Base-by-base conservation (phyloP, 2,113 vertebrate species). In the Daboia siamensis region DNA sequence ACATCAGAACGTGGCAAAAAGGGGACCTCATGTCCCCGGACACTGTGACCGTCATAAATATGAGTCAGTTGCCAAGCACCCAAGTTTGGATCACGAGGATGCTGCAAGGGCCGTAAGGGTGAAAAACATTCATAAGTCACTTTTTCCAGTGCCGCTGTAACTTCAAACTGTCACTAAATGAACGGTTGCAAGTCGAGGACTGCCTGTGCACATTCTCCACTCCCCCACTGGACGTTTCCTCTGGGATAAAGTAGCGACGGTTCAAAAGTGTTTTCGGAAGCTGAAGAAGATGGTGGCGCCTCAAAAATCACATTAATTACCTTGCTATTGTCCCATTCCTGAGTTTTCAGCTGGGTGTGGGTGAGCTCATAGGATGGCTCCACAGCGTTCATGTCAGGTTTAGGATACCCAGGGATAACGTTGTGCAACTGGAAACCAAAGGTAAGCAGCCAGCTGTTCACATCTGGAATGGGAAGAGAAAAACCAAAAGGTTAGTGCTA, bases 401-500 rank as follows among this genome's bases (percentile, higher is more conserved):
- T 99, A 88, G 98, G 98, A 93, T 99, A 99, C 57, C 99, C 99
- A 0, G 99, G 99, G 94, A 99, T 99, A 93, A 99, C 99, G 0
- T 99, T 99, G 97, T 99, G 99, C 10, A 99, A 97, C 95, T 99
- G 99, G 97, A 99, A 99, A 88, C 99, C 99, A 1, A 99, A 99
- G 46, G 99, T 99, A 95, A 99, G 98, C 93, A 99, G 97, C 99
- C 99, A 99, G 91, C 99, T 99, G 97, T 99, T 99, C 93, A 99
- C 99, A 97, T 99, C 99, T 99, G 97, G 59, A 94, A 95, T 1
- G 87, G 69, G 97, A 95, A 51, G 96, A 89, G 97, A 94, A 24
- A 74, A 97, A 51, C 61, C 5, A 26, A 29, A 90, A 54, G 61
- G 3, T 95, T 94, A 93, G 1, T 55, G 23, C 85, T 59, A 33